phyloP scores from a whole-genome alignment of 2,797 vertebrate species.

The Clamator glandarius region DNA sequence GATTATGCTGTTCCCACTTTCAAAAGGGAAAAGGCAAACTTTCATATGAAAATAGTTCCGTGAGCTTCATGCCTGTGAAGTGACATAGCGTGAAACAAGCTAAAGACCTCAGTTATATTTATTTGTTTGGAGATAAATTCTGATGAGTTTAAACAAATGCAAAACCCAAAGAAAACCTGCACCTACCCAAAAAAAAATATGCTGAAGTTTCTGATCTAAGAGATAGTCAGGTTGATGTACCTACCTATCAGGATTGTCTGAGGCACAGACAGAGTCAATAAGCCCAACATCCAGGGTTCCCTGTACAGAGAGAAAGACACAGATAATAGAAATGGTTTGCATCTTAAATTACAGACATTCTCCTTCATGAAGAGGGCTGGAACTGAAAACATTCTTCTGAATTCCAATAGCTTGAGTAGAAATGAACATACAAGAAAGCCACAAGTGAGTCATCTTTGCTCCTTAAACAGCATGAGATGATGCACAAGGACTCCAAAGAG shows the following conservation, averaged over 20 bases:
- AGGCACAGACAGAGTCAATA: conserved; percentile 96
- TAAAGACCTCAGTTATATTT: neutral
- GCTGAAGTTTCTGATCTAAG: neutral
- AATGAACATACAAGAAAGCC: neutral
- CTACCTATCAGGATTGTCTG: conserved; percentile 96
- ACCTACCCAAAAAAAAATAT: neutral
- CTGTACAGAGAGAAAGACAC: conserved; percentile 72
- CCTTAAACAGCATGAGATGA: neutral
- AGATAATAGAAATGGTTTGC: neutral
- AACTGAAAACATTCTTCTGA: conserved; percentile 1
- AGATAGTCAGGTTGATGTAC: neutral
- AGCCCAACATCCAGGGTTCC: conserved; percentile 96
- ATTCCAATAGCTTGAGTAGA: neutral
- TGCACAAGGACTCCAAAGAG: neutral
- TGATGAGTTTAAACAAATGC: neutral
- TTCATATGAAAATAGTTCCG: neutral
- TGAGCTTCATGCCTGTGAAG: neutral
- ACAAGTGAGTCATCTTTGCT: neutral
- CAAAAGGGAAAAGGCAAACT: neutral
- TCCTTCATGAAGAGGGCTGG: neutral
- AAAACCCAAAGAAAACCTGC: neutral
- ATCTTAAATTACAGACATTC: neutral
- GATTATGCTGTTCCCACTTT: neutral
- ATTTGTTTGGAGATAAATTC: neutral
- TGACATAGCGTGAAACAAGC: neutral